Evolutionary conservation across 2,888 invertebrate species (phyloP).

Genomic region (Listrodromus nycthemerus): DNA sequence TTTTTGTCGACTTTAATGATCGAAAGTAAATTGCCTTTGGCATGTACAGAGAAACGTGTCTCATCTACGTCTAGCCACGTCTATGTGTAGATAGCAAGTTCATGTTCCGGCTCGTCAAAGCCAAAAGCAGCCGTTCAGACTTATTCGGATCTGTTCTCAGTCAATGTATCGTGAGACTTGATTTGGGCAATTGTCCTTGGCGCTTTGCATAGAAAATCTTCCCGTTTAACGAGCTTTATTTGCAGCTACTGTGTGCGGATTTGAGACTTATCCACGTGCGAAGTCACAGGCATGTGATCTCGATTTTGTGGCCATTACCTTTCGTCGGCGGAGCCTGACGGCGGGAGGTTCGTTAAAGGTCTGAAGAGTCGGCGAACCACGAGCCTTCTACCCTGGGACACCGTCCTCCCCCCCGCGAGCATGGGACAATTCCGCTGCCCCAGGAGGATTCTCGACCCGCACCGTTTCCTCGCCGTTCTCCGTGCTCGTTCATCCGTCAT

Average conservation of each 20-base stretch:
- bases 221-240: too few species aligned
- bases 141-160: background rate
- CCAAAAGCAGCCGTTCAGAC: background rate
- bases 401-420: too few species aligned
- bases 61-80: background rate
- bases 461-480: background rate
- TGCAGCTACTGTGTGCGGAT: background rate
- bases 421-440: background rate
- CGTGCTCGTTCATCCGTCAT: background rate
- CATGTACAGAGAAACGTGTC: background rate
- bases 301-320: background rate
- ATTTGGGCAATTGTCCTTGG: too few species aligned
- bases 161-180: background rate
- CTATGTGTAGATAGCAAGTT: background rate
- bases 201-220: too few species aligned
- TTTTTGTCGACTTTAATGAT: background rate
- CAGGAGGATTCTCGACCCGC: background rate
- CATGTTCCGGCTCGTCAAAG: background rate
- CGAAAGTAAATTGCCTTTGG: background rate
- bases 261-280: background rate
- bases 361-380: background rate
- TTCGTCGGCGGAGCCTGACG: background rate
- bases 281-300: background rate
- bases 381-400: background rate
- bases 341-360: slow-evolving; percentile 14